Evolutionary conservation across 2,888 invertebrate genomes (phyloP), one percentile per base, ranked within the genome.

Genomic region (Tanytarsus gracilentus): DNA sequence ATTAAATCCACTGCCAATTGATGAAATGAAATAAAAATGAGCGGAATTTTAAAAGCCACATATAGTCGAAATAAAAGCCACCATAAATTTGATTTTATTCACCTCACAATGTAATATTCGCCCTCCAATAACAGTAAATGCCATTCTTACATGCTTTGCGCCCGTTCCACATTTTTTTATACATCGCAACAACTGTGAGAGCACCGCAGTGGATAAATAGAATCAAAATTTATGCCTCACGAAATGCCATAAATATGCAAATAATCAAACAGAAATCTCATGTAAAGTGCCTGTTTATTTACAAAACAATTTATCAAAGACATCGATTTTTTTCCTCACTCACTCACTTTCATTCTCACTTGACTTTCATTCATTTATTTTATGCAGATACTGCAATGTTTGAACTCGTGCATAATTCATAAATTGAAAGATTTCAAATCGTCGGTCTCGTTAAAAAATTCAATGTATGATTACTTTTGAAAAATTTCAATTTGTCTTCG

Each of bases 241-340:
- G 58, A 30, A 48, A 58, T 44, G 58, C 58, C 58, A 21, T 58
- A 58, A 58, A 58, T 58, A 58, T 58, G 58, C 58, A 58, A 58
- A 58, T 58, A 58, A 58, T 58, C 58, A 48, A 58, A 58, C 48
- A 29, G 25, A 58, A 56, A 58, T 58, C 58, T 58, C 48, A 58
- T 48, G 58, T 58, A 58, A 44, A 58, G 58, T 58, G 48, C 48
- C 44, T 56, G 56, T 40, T 40, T 58, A 58, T 58, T 58, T 58
- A 58, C 58, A 58, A 58, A 58, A 58, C 58, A 58, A 58, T 58
- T 58, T 48, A 58, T 58, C 58, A 58, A 48, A 58, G 48, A 27
- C 40, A 56, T 56, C 55, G 55, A 56, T 56, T 56, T 50, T 50
- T 23, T 44, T 44, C 33, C 33, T 44, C 21, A 21, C 18, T 11